A percentile compares a stretch with the other conserved stretches of the same genome.
Evolutionary conservation across 2,888 invertebrate species (phyloP).

Genomic region (Theristus sp.): DNA sequence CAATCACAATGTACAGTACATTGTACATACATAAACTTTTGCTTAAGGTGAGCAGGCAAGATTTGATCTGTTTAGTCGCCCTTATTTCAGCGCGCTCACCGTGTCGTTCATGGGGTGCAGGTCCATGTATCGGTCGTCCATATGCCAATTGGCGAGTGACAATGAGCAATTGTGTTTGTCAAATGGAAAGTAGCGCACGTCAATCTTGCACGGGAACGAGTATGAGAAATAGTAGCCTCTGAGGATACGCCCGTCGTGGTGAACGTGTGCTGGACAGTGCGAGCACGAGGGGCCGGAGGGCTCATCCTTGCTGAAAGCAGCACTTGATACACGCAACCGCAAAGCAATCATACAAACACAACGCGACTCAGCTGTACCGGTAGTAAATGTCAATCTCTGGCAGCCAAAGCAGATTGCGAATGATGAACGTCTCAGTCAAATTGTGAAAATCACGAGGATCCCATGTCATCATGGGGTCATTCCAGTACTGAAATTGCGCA

Average conservation of each 20-base stretch:
- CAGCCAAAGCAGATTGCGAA: background rate
- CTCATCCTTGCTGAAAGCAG: background rate
- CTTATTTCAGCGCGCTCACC: too few relatives aligned
- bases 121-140: constrained; percentile 27
- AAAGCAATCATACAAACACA: too few relatives aligned
- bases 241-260: background rate
- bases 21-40: too few relatives aligned
- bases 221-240: background rate
- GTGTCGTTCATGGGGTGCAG: background rate
- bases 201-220: constrained; percentile 31
- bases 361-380: too few relatives aligned
- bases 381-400: background rate
- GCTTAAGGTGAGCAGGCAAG: too few relatives aligned
- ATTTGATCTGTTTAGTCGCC: too few relatives aligned
- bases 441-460: background rate
- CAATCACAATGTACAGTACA: too few relatives aligned
- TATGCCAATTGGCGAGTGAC: constrained; percentile 38
- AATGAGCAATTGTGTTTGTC: constrained; percentile 38
- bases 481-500: background rate
- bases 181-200: constrained; percentile 38
- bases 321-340: too few relatives aligned
- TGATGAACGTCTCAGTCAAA: background rate
- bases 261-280: background rate
- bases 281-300: background rate
- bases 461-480: background rate